Evolutionary conservation across 2,113 vertebrate species (phyloP), one percentile per base, ranked within the genome.

Genomic region (Myiozetetes cayanensis): DNA sequence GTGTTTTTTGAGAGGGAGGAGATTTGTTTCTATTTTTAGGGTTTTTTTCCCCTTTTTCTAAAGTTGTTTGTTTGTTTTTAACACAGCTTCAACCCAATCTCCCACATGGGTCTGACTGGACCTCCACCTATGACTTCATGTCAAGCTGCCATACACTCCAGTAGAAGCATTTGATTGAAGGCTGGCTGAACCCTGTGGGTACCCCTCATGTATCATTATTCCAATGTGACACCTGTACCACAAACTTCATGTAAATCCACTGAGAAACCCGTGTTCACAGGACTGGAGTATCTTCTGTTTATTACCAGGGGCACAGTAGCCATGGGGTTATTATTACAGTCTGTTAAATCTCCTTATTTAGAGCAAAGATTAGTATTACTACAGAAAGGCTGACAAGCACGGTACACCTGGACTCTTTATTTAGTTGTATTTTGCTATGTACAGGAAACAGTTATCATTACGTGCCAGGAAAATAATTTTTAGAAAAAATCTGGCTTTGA

Each of bases 401-500:
- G 1, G 37, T 18, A 52, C 94, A 96, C 81, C 74, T 93, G 93
- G 71, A 22, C 62, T 90, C 58, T 65, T 94, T 62, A 62, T 75
- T 96, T 87, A 88, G 71, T 56, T 35, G 18, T 46, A 16, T 87
- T 94, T 93, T 87, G 78, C 55, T 44, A 46, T 92, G 67, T 30
- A 70, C 65, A 86, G 76, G 79, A 93, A 96, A 82, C 47, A 58
- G 37, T 74, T 67, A 94, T 78, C 65, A 68, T 78, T 72, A 28
- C 3, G 15, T 84, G 68, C 76, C 84, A 84, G 41, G 53, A 18
- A 96, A 96, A 89, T 75, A 93, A 93, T 16, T 80, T 52, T 44
- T 55, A 52, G 46, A 89, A 94, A 47, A 88, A 87, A 89, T 79
- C 39, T 92, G 78, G 77, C 82, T 96, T 85, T 74, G 78, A 86